Base-by-base conservation (phyloP, 2,113 vertebrate species). In the Sebastes schlegelii region DNA sequence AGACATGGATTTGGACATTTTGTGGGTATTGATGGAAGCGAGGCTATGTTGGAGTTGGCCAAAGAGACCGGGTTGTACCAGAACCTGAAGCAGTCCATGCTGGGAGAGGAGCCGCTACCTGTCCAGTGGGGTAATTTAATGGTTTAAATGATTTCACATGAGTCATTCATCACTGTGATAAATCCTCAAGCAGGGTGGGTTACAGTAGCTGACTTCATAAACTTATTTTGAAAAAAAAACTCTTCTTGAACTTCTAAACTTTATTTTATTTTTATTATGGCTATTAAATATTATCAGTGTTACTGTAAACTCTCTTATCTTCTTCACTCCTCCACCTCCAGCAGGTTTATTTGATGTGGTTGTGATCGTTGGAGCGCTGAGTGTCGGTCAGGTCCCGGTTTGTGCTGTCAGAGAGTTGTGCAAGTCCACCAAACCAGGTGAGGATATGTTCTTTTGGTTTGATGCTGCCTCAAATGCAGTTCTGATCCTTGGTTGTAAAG, bases 11-110 rank as follows among this genome's bases (percentile, higher is more conserved):
- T 98, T 89, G 12, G 66, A 67, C 89, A 88, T 65, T 92, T 99
- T 88, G 94, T 97, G 17, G 97, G 98, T 8, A 77, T 97, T 62
- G 97, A 99, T 72, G 97, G 96, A 79, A 98, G 97, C 74, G 43
- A 84, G 14, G 86, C 46, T 5, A 99, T 99, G 98, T 88, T 99
- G 87, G 82, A 95, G 40, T 16, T 66, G 60, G 96, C 97, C 19
- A 89, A 13, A 70, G 85, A 86, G 74, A 95, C 88, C 0, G 93
- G 94, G 0, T 86, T 98, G 17, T 99, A 98, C 91, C 93, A 90
- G 91, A 85, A 90, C 17, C 94, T 96, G 69, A 95, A 91, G 88
- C 94, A 80, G 64, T 94, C 93, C 60, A 76, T 94, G 23, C 91
- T 99, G 90, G 97, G 97, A 88, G 88, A 73, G 42, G 95, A 96